A percentile compares a stretch with the other conserved stretches of the same genome.
Conservation (phyloP, 2,888 invertebrate species). For the Leptopterna dolabrata region DNA sequence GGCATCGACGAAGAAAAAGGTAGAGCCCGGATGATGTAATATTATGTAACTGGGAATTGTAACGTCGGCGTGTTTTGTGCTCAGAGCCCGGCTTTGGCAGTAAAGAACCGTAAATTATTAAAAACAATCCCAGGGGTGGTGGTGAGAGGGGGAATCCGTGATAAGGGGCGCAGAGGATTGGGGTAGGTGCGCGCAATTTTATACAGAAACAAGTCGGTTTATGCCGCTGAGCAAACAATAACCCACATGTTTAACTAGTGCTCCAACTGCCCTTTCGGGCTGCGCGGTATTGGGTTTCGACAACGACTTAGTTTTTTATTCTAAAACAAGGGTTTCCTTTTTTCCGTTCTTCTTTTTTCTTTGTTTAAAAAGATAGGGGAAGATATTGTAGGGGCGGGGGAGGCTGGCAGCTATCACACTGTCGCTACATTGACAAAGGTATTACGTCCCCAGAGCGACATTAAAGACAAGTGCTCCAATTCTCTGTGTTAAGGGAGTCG, state of each 20-base stretch:
- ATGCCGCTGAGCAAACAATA: constrained; percentile 14
- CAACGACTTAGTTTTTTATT: not conserved
- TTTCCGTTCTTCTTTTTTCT: not conserved
- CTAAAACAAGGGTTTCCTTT: not conserved
- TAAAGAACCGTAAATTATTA: constrained; percentile 42
- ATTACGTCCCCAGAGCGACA: no score
- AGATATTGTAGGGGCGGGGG: no score
- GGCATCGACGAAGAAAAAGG: not conserved
- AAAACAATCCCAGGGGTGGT: constrained; percentile 32
- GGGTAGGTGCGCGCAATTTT: not conserved
- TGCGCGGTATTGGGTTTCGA: not conserved
- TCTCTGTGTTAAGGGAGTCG: no score
- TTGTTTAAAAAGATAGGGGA: not conserved
- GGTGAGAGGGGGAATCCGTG: constrained; percentile 17
- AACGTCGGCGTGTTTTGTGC: not conserved
- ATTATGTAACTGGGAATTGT: constrained; percentile 9
- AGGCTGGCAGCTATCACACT: no score
- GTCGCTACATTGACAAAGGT: no score
- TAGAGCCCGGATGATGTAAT: not conserved
- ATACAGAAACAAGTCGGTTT: constrained; percentile 11
- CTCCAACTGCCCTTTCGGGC: not conserved
- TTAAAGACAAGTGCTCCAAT: no score
- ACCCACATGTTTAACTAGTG: constrained; percentile 14
- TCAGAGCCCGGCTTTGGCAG: constrained; percentile 14
- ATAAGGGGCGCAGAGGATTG: constrained; percentile 21